Evolutionary conservation across 2,888 invertebrate species (phyloP).

Genomic region (Imbricaverruca yamaguchii): DNA sequence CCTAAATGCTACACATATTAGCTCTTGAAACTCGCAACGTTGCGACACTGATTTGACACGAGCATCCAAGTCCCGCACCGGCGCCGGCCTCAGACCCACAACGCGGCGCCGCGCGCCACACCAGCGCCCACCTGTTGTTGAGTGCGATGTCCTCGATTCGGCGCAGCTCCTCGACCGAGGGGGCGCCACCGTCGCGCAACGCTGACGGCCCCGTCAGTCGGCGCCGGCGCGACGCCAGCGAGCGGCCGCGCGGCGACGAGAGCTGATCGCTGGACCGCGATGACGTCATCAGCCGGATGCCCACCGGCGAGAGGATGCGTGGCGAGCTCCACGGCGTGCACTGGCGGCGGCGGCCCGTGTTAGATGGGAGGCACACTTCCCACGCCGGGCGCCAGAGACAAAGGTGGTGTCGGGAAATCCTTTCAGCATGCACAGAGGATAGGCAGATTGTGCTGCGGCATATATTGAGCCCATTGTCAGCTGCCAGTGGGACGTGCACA

Average conservation of each 20-base stretch:
- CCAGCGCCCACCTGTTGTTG: neutral
- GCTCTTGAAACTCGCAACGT: no score
- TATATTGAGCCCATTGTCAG: no score
- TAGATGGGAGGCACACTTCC: no score
- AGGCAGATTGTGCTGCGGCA: no score
- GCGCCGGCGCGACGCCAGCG: slow-evolving; percentile 12
- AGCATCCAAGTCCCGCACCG: no score
- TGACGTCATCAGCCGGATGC: slow-evolving; percentile 43
- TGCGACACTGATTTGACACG: no score
- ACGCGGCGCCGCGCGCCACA: neutral
- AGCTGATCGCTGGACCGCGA: slow-evolving; percentile 46
- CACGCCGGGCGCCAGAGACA: no score
- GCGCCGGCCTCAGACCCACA: no score
- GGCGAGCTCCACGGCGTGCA: slow-evolving; percentile 48
- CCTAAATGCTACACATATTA: no score
- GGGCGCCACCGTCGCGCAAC: neutral
- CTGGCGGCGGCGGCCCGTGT: slow-evolving; percentile 34
- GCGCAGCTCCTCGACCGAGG: neutral
- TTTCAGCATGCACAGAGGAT: no score
- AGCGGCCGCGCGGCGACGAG: neutral
- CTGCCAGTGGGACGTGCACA: no score
- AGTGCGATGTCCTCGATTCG: neutral
- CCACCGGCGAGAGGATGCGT: slow-evolving; percentile 45
- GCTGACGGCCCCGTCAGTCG: neutral
- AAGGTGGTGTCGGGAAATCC: no score